Conservation (phyloP, 2,888 invertebrate genomes). For the Acleris sparsana region DNA sequence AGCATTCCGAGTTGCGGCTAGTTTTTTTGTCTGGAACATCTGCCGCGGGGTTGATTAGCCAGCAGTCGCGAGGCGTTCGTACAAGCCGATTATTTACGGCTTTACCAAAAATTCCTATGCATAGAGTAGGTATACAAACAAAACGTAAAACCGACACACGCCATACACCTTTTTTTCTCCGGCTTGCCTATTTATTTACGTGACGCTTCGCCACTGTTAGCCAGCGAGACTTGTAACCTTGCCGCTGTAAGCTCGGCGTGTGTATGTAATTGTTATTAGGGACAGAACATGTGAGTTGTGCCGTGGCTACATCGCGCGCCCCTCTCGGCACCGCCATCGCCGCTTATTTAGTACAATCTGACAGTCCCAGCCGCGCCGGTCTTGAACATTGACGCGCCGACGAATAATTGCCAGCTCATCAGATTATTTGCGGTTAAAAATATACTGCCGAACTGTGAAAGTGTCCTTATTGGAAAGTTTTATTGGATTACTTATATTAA, state of each 20-base stretch:
- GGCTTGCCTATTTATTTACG: no score
- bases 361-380: conserved; percentile 68
- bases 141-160: no score
- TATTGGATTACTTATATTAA: conserved; percentile 27
- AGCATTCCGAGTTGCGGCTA: conserved; percentile 37
- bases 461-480: conserved; percentile 34
- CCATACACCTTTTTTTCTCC: no score
- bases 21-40: conserved; percentile 53
- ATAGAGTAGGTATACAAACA: no score
- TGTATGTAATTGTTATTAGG: conserved; percentile 54
- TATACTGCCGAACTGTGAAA: conserved; percentile 22
- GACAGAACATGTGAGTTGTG: conserved; percentile 60
- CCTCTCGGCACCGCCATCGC: conserved; percentile 60
- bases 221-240: conserved; percentile 58
- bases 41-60: conserved; percentile 60
- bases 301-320: conserved; percentile 56
- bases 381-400: conserved; percentile 62
- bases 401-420: conserved; percentile 40
- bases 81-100: no score
- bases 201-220: no score
- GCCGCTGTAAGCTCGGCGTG: conserved; percentile 53
- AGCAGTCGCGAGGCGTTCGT: no score
- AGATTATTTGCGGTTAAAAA: conserved; percentile 38
- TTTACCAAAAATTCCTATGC: no score
- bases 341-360: conserved; percentile 51